A percentile compares a stretch with the other conserved stretches of the same genome.
These are phyloP conservation scores for Hydrophis major DNA, from an alignment of 2,797 vertebrate genomes.

Conservation along the genomic window DNA sequence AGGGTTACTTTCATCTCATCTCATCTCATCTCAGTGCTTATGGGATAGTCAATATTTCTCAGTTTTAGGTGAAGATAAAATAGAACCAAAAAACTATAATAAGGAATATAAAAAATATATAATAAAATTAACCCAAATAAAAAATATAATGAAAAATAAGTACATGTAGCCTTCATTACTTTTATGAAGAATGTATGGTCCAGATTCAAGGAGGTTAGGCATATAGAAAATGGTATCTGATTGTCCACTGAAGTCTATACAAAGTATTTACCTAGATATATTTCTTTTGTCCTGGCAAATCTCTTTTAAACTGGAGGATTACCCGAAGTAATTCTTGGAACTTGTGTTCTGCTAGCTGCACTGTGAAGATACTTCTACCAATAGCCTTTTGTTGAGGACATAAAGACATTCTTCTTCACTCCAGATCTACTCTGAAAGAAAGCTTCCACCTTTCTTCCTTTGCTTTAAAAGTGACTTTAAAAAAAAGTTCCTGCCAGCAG, in stretches of 20 bases:
- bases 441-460: background rate
- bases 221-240: background rate
- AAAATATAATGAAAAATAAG: background rate
- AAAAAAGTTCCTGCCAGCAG: background rate
- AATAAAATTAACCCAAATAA: background rate
- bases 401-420: background rate
- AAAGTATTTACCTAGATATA: background rate
- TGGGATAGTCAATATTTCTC: background rate
- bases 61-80: background rate
- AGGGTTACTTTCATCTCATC: background rate
- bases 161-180: background rate
- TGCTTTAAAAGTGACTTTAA: background rate
- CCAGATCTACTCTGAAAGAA: background rate
- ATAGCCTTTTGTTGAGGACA: background rate
- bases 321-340: background rate
- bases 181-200: background rate
- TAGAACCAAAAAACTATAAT: background rate
- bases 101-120: background rate
- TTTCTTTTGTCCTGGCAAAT: background rate
- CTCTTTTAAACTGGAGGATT: background rate
- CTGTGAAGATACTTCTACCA: background rate
- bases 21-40: background rate
- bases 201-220: background rate
- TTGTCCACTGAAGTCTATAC: background rate
- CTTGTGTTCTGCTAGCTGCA: background rate